Base-by-base conservation (phyloP, 2,797 vertebrate genomes). In the Danio tinwini region DNA sequence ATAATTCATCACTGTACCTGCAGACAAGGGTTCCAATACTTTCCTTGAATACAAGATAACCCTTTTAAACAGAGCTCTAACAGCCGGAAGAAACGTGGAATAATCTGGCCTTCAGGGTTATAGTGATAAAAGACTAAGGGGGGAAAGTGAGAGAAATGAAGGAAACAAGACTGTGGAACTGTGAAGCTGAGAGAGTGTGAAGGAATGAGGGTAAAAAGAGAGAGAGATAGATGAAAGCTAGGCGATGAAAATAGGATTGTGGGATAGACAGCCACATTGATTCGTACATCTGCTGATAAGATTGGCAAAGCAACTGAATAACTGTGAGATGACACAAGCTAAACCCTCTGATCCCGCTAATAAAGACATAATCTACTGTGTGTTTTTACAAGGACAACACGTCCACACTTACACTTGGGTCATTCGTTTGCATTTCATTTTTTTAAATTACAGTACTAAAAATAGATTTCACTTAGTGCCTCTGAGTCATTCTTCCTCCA, bases 1-100 rank as follows among this genome's bases (percentile, higher is more conserved):
- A 63, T 77, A 82, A 84, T 76, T 76, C 64, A 84, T 84, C 73
- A 79, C 29, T 64, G 55, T 69, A 79, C 42, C 72, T 76, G 52
- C 59, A 50, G 70, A 56, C 19, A 19, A 80, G 62, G 47, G 58
- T 61, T 74, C 14, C 45, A 68, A 59, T 76, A 45, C 74, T 49
- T 78, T 62, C 56, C 42, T 39, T 50, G 37, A 62, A 65, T 76
- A 68, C 63, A 17, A 13, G 64, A 82, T 52, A 72, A 73, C 68
- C 77, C 47, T 53, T 9, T 78, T 63, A 63, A 64, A 64, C 12
- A 37, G 40, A 62, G 45, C 52, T 74, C 61, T 67, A 73, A 21
- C 17, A 40, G 63, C 53, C 49, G 1, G 47, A 53, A 70, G 14
- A 9, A 53, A 39, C 14, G 39, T 21, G 55, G 53, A 76, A 56